Conservation (phyloP, 2,113 vertebrate species). For the Megalops atlanticus region DNA sequence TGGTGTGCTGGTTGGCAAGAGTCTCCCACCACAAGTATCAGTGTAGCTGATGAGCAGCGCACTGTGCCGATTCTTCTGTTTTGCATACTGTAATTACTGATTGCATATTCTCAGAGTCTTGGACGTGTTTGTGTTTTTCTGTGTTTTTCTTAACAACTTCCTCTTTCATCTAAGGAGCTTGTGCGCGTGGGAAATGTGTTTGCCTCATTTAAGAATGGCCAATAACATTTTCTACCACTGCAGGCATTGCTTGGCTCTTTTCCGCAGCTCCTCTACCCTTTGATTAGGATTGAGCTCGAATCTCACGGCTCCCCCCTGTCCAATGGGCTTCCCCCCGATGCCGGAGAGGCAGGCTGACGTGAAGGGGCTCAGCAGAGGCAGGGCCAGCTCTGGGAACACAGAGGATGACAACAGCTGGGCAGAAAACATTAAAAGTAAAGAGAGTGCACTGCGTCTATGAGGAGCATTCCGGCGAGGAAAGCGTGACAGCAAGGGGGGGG, state of each 20-base stretch:
- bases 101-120: background rate
- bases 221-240: conserved; percentile 38
- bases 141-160: conserved; percentile 1
- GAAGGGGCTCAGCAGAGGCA: background rate
- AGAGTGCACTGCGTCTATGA: background rate
- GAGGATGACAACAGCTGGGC: conserved; percentile 58
- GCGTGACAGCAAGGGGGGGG: background rate
- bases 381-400: conserved; percentile 45
- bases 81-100: background rate
- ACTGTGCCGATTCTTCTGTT: background rate
- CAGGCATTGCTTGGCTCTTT: conserved; percentile 55
- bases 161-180: background rate
- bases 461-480: background rate
- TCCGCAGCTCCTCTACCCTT: conserved; percentile 52
- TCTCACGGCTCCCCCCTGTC: conserved; percentile 57
- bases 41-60: background rate
- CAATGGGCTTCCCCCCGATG: conserved; percentile 50
- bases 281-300: conserved; percentile 56
- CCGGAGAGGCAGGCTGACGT: conserved; percentile 14
- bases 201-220: conserved; percentile 21
- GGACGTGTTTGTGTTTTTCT: background rate
- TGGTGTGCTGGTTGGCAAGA: background rate
- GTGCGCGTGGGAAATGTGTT: background rate
- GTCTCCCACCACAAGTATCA: background rate
- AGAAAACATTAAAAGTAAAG: background rate